Conservation (phyloP, 2,888 invertebrate species). For the Platycnemis pennipes region DNA sequence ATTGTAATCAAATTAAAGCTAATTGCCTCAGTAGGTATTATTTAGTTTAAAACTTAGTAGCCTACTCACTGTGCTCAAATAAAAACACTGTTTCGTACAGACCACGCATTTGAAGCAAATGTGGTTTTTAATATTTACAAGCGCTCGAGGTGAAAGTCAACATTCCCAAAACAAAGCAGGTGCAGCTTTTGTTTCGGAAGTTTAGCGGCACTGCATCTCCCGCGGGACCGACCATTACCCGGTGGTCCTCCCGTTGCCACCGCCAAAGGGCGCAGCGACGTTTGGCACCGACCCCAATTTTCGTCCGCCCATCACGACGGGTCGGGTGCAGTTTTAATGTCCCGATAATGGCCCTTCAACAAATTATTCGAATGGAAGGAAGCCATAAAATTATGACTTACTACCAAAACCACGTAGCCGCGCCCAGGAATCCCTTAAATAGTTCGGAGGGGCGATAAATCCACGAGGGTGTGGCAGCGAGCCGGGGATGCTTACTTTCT, state of each 20-base stretch:
- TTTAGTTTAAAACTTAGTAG: too few relatives aligned
- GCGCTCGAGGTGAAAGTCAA: too few relatives aligned
- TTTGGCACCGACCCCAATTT: slow-evolving; percentile 14
- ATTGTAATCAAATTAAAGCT: too few relatives aligned
- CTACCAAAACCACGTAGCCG: slow-evolving; percentile 52
- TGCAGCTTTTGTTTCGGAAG: too few relatives aligned
- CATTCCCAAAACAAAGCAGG: too few relatives aligned
- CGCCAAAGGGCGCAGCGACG: neutral
- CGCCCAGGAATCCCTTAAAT: slow-evolving; percentile 38
- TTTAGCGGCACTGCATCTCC: neutral
- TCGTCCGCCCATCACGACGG: neutral
- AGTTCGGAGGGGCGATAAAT: slow-evolving; percentile 41
- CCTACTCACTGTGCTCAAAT: too few relatives aligned
- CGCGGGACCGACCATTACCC: neutral
- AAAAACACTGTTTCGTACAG: too few relatives aligned
- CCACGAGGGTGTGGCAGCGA: neutral
- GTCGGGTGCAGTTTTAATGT: slow-evolving; percentile 26
- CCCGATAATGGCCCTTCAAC: slow-evolving; percentile 25
- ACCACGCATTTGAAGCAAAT: too few relatives aligned
- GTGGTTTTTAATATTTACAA: too few relatives aligned
- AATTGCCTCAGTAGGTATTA: too few relatives aligned
- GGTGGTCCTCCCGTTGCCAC: neutral
- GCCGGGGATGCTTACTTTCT: neutral
- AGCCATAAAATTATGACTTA: slow-evolving; percentile 49
- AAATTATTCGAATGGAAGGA: neutral